These are phyloP conservation scores for Hylaeus anthracinus DNA, from an alignment of 1,140 invertebrate species.

Conservation along the genomic window DNA sequence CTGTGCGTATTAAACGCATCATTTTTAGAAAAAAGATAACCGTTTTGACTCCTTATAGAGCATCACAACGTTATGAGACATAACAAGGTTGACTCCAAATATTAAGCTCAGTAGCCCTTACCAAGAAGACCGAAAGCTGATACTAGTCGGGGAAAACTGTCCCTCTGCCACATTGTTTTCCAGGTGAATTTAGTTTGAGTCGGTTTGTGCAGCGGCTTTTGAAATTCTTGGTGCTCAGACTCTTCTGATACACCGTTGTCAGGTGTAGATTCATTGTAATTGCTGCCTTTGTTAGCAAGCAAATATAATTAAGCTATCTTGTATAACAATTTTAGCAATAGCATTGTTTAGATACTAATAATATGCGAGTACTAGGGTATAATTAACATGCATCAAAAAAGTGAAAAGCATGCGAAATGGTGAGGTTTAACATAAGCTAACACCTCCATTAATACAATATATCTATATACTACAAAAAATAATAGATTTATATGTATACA, in stretches of 20 bases:
- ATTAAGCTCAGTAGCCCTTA: slow-evolving; percentile 68
- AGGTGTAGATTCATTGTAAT: slow-evolving; percentile 62
- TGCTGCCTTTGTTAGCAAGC: slow-evolving; percentile 70
- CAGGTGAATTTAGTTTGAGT: slow-evolving; percentile 74
- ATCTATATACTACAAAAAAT: slow-evolving; percentile 6
- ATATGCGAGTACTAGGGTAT: slow-evolving; percentile 35
- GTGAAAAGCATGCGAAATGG: slow-evolving; percentile 39
- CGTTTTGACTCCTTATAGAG: background rate
- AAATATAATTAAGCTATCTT: slow-evolving; percentile 64
- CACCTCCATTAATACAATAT: background rate
- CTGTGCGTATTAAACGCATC: background rate
- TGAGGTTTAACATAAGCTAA: slow-evolving; percentile 30
- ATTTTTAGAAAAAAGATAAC: background rate
- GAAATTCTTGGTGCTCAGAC: slow-evolving; percentile 60
- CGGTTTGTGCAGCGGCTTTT: slow-evolving; percentile 67
- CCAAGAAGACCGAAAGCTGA: slow-evolving; percentile 74
- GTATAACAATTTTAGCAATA: slow-evolving; percentile 36
- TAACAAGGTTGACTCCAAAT: slow-evolving; percentile 29
- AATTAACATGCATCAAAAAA: slow-evolving; percentile 27
- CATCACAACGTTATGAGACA: slow-evolving; percentile 20
- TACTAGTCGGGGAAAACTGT: slow-evolving; percentile 71
- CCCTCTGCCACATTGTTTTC: slow-evolving; percentile 73
- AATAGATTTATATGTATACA: background rate
- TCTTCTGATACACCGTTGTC: slow-evolving; percentile 54
- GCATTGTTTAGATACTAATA: slow-evolving; percentile 43